These are phyloP conservation scores for Poeciliopsis occidentalis DNA, from an alignment of 2,113 vertebrate genomes.

Conservation along the genomic window DNA sequence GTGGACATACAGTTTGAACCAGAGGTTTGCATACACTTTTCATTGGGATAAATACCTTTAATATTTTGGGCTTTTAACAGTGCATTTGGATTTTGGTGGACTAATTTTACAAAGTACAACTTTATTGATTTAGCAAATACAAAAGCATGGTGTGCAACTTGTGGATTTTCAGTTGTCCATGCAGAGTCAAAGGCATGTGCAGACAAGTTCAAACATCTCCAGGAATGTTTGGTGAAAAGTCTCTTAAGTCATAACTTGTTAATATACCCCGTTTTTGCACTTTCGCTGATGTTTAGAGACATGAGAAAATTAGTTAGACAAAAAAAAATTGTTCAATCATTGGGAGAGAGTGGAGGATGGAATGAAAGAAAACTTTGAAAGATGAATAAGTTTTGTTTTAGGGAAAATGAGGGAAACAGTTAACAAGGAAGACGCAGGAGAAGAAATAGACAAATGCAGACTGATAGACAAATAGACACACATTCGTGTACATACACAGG, in stretches of 20 bases:
- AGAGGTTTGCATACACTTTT: background rate
- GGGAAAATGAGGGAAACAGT: background rate
- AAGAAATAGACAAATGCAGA: conserved; percentile 5
- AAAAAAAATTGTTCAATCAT: background rate
- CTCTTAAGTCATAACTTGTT: background rate
- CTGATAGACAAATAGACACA: conserved; percentile 42
- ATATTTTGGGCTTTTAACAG: background rate
- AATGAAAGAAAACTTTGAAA: conserved; percentile 3
- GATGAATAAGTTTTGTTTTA: background rate
- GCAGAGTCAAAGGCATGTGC: background rate
- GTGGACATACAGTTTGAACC: background rate
- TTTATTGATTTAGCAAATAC: background rate
- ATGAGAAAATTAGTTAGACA: background rate
- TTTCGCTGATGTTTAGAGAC: conserved; percentile 1
- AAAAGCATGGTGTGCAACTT: background rate
- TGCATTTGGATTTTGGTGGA: background rate
- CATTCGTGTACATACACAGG: conserved; percentile 2
- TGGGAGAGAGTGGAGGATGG: background rate
- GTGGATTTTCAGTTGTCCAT: background rate
- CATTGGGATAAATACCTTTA: too few relatives aligned
- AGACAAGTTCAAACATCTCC: background rate
- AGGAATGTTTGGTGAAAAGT: background rate
- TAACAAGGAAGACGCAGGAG: conserved; percentile 6
- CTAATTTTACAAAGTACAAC: background rate
- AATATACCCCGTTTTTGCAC: background rate